phyloP scores from a whole-genome alignment of 2,888 invertebrate species.

The Caenorhabditis virilis region DNA sequence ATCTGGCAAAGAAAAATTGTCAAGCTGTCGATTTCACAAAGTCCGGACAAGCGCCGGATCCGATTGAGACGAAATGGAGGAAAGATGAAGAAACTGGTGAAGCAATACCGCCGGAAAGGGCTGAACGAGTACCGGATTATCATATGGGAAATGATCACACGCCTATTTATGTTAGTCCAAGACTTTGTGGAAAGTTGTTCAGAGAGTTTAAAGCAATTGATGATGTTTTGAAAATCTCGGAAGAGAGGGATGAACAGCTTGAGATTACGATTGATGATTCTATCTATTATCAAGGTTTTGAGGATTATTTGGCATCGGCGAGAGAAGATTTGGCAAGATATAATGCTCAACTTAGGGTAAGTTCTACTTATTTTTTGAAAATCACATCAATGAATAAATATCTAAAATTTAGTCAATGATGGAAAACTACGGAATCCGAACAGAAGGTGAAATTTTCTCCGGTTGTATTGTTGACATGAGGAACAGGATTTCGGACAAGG shows the following conservation, averaged over 20 bases:
- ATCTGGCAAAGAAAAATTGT: conserved; percentile 63
- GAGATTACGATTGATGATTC: conserved; percentile 34
- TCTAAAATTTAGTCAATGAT: too few relatives aligned
- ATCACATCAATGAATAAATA: too few relatives aligned
- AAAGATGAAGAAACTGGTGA: conserved; percentile 26
- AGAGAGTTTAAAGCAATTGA: conserved; percentile 56
- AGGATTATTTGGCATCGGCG: conserved; percentile 18
- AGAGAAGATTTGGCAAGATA: conserved; percentile 34
- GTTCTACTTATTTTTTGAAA: too few relatives aligned
- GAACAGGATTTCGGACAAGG: conserved; percentile 65
- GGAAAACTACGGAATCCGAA: conserved; percentile 64
- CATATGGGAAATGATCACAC: conserved; percentile 39
- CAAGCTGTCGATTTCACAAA: conserved; percentile 67
- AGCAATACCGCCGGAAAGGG: conserved; percentile 43
- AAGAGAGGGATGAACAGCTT: conserved; percentile 44
- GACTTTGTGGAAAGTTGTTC: conserved; percentile 60
- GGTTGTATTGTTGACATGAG: conserved; percentile 59
- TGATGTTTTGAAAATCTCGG: conserved; percentile 53
- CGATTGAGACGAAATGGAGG: conserved; percentile 35
- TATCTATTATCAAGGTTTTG: conserved; percentile 30
- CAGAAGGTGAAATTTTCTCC: conserved; percentile 65
- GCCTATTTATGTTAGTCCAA: conserved; percentile 41
- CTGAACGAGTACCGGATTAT: conserved; percentile 44
- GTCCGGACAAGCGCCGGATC: conserved; percentile 40
- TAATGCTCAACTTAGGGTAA: conserved; percentile 41